These are phyloP conservation scores for Crotalus helleri DNA, from an alignment of 2,113 vertebrate species.

Conservation along the genomic window DNA sequence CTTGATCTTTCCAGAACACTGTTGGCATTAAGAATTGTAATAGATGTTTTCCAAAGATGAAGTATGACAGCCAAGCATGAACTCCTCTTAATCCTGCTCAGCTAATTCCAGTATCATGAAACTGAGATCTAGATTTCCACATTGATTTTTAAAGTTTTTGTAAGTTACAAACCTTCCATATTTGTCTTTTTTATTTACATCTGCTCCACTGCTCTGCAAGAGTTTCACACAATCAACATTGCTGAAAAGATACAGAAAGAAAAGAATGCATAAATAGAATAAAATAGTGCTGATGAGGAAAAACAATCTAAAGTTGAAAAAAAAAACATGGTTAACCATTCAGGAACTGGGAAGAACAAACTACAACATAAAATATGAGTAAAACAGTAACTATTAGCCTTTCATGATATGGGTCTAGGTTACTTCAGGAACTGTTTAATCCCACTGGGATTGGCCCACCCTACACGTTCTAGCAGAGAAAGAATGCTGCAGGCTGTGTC, in stretches of 20 bases:
- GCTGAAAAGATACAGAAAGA: slow-evolving; percentile 72
- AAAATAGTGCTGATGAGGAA: not conserved
- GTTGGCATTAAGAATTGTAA: not conserved
- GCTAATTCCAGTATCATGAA: slow-evolving; percentile 17
- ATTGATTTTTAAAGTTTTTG: not conserved
- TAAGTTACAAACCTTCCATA: slow-evolving; percentile 83
- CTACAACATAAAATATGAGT: fast-evolving
- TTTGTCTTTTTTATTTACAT: slow-evolving; percentile 90
- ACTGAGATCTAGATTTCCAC: not conserved
- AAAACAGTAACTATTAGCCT: not conserved
- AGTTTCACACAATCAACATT: slow-evolving; percentile 97
- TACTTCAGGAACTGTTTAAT: not conserved
- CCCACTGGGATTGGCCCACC: not conserved
- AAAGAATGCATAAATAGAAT: slow-evolving; percentile 45
- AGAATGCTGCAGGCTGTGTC: not conserved
- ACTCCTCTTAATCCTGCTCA: not conserved
- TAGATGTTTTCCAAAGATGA: not conserved
- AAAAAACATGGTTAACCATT: not conserved
- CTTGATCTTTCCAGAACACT: not conserved
- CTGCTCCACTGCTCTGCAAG: slow-evolving; percentile 90
- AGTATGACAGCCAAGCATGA: not conserved
- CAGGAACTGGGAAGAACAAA: not conserved
- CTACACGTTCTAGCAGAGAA: not conserved
- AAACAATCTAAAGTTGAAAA: not conserved
- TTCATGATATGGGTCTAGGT: not conserved